Evolutionary conservation across 2,888 invertebrate species (phyloP), one percentile per base, ranked within the genome.

Genomic region (Tipula confusa): DNA sequence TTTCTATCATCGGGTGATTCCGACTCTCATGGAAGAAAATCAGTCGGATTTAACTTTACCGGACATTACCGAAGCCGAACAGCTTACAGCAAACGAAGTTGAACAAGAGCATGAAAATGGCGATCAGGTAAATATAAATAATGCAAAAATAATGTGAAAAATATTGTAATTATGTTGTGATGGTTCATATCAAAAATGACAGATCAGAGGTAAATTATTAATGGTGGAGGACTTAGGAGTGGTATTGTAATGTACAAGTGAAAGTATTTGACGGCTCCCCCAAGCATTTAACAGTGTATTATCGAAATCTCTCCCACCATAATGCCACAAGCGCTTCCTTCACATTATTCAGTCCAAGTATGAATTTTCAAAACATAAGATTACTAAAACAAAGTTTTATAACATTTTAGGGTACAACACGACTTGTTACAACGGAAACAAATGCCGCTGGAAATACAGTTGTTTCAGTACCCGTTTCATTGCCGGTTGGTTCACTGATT

Each of bases 401-500:
- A 15, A 64, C 6, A 48, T 79, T 82, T 82, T 88, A 88, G 86
- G 84, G 83, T 18, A 81, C 83, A 83, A 83, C 79, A 6, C 83
- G 83, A 18, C 88, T 89, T 89, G 89, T 89, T 86, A 87, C 88
- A 85, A 88, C 89, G 82, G 85, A 83, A 24, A 80, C 84, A 29
- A 82, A 84, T 79, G 84, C 80, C 18, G 87, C 87, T 86, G 64
- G 64, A 64, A 88, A 88, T 86, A 87, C 88, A 80, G 88, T 89
- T 84, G 89, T 89, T 29, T 88, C 88, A 83, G 84, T 84, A 38
- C 84, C 84, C 18, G 89, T 89, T 83, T 88, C 88, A 83, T 89
- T 96, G 87, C 95, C 95, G 31, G 95, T 95, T 85, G 95, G 95
- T 83, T 95, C 95, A 28, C 93, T 96, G 87, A 94, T 96, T 88